Conservation (phyloP, 2,888 invertebrate genomes). For the Athetis lepigone region DNA sequence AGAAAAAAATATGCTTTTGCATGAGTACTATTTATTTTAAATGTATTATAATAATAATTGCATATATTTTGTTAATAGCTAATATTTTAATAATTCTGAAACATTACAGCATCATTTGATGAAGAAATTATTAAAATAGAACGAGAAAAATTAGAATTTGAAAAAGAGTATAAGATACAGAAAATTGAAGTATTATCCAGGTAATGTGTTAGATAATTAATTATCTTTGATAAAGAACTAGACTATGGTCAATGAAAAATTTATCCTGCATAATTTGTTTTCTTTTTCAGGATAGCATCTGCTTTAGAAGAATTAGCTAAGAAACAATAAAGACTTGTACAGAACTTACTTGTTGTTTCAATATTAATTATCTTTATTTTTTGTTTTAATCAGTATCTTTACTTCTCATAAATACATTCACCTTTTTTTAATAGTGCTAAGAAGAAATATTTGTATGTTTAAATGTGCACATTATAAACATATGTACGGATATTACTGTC, state of each 20-base stretch:
- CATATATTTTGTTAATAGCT: too few species aligned
- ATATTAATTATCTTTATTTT: neutral
- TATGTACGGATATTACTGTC: too few species aligned
- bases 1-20: too few species aligned
- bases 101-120: slow-evolving; percentile 62
- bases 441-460: too few species aligned
- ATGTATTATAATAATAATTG: too few species aligned
- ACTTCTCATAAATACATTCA: too few species aligned
- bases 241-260: neutral
- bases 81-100: neutral
- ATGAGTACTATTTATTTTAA: too few species aligned
- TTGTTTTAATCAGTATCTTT: neutral
- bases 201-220: slow-evolving; percentile 27
- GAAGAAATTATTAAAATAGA: slow-evolving; percentile 71
- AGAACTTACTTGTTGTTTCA: neutral
- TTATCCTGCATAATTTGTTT: neutral
- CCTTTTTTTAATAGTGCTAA: too few species aligned
- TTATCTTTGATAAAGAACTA: neutral
- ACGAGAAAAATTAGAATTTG: slow-evolving; percentile 69
- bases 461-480: too few species aligned
- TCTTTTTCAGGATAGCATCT: slow-evolving; percentile 68
- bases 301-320: slow-evolving; percentile 68
- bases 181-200: slow-evolving; percentile 68
- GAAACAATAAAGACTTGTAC: slow-evolving; percentile 57
- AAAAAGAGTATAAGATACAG: slow-evolving; percentile 68